phyloP scores from a whole-genome alignment of 2,113 vertebrate genomes.

The Semnornis frantzii region DNA sequence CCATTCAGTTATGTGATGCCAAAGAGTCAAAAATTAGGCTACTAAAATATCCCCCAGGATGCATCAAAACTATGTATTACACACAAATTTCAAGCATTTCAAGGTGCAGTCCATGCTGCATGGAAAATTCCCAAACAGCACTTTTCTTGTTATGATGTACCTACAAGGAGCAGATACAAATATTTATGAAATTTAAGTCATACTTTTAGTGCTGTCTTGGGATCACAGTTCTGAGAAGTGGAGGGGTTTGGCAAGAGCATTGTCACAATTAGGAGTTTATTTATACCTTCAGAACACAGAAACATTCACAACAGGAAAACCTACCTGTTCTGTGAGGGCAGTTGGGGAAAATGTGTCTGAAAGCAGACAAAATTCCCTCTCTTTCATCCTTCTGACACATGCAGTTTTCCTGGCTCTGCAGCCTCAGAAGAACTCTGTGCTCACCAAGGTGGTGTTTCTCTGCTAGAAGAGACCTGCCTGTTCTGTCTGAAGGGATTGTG shows the following conservation, averaged over 20 bases:
- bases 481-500: background rate
- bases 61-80: background rate
- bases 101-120: background rate
- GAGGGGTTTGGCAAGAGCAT: background rate
- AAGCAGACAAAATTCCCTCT: background rate
- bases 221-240: background rate
- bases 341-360: background rate
- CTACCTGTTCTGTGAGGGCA: background rate
- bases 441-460: background rate
- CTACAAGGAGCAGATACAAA: background rate
- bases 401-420: background rate
- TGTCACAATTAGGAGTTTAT: background rate
- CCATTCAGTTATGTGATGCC: background rate
- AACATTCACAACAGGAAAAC: background rate
- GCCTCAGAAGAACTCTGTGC: background rate
- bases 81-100: background rate
- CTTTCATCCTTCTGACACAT: background rate
- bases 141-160: background rate
- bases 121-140: background rate
- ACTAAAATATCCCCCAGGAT: background rate
- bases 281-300: background rate
- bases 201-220: background rate
- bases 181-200: background rate
- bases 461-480: background rate
- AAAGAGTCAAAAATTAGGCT: background rate